Conservation (phyloP, 2,888 invertebrate species). For the Drosophila kambysellisi region DNA sequence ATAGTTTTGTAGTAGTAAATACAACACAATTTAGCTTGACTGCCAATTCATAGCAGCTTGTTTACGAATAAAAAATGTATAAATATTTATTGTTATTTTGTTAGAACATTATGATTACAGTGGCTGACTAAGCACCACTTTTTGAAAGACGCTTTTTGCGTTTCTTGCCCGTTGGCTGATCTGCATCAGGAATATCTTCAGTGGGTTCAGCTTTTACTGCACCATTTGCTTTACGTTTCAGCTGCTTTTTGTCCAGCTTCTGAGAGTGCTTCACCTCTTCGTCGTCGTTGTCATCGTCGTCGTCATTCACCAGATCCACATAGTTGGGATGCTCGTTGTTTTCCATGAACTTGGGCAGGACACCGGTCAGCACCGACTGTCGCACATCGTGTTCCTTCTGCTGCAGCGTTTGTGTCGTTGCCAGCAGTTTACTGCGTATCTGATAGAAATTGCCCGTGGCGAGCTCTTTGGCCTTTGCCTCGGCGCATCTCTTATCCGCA, state of each 20-base stretch:
- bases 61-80: neutral
- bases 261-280: neutral
- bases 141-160: neutral
- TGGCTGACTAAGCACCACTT: neutral
- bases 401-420: constrained; percentile 49
- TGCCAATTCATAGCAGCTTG: neutral
- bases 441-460: constrained; percentile 51
- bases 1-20: neutral
- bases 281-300: neutral
- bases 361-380: constrained; percentile 66
- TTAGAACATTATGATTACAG: neutral
- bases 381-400: constrained; percentile 62
- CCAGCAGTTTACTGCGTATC: constrained; percentile 46
- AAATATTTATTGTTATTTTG: neutral
- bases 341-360: constrained; percentile 51
- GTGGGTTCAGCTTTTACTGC: neutral
- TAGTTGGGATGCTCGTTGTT: constrained; percentile 5
- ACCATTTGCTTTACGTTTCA: neutral
- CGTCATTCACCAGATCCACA: neutral
- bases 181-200: no score
- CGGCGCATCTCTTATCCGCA: constrained; percentile 27
- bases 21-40: neutral
- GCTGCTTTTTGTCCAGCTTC: neutral
- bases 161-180: neutral
- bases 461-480: constrained; percentile 1